Evolutionary conservation across 92 coral and sea anemone genomes (phyloP).

Genomic region (Isaurus tuberculatus): DNA sequence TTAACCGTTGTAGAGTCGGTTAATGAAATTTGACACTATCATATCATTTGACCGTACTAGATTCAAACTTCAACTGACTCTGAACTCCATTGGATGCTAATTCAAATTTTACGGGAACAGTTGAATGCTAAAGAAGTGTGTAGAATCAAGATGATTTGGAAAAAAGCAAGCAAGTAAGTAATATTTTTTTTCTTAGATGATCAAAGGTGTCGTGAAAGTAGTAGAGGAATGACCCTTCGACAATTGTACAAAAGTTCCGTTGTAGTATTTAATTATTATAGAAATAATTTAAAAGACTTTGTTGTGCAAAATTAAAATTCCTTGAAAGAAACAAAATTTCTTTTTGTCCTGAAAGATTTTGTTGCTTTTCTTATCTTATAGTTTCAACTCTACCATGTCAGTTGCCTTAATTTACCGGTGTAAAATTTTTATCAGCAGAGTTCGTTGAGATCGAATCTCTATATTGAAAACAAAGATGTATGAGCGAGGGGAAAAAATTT

Average conservation of each 20-base stretch:
- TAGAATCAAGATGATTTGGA: neutral
- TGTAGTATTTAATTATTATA: too few relatives aligned
- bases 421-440: neutral
- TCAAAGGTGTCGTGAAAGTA: neutral
- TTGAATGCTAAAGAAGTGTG: neutral
- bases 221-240: neutral
- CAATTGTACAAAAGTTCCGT: neutral
- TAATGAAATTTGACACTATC: conserved; percentile 18
- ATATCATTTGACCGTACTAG: neutral
- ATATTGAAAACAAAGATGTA: neutral
- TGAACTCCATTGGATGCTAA: neutral
- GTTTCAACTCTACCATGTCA: too few relatives aligned
- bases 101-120: neutral
- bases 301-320: too few relatives aligned
- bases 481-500: neutral
- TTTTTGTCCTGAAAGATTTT: too few relatives aligned
- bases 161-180: neutral
- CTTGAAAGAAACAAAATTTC: too few relatives aligned
- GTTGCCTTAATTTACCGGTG: neutral
- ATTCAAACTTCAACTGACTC: conserved; percentile 14
- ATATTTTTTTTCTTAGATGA: neutral
- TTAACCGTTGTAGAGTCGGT: neutral
- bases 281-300: too few relatives aligned
- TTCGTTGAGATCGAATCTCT: neutral
- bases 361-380: too few relatives aligned